Base-by-base conservation (phyloP, 2,113 vertebrate genomes). In the Mystacornis crossleyi region DNA sequence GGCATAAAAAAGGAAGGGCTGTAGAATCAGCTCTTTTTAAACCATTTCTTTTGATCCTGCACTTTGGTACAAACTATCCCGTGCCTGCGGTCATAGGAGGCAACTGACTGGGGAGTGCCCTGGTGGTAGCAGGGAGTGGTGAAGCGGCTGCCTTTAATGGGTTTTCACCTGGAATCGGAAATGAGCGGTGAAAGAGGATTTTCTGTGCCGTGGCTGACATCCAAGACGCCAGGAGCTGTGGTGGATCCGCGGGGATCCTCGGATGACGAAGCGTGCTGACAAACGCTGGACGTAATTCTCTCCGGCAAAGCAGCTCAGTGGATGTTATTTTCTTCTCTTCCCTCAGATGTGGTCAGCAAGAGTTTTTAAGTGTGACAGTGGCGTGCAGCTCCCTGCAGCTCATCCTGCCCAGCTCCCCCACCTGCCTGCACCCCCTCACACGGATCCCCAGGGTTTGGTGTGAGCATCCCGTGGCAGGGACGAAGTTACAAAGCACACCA, bases 101-200 rank as follows among this genome's bases (percentile, higher is more conserved):
- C 0, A 4, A 70, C 47, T 33, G 62, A 21, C 33, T 62, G 70
- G 29, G 26, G 3, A 73, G 38, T 31, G 67, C 38, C 51, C 26
- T 16, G 5, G 36, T 6, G 5, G 29, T 1, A n/a, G 91, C 62
- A 48, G 82, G 60, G 77, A 72, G 58, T 5, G 18, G 51, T 28
- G 31, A 71, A 51, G 70, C 2, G 6, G 74, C 70, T 88, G 85
- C 85, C 70, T 91, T 87, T 87, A 87, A 85, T 95, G 81, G 89
- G 64, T 92, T 89, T 94, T 74, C 83, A 67, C 60, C 83, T 66
- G 89, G 89, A 89, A 85, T 50, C 8, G 2, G 88, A 85, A 87
- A 61, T 7, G 1, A 69, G 73, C 1, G 0, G 60, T 8, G n/a
- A 82, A 87, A 89, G 91, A 92, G 81, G 85, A 88, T 93, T 95